phyloP scores from a whole-genome alignment of 2,888 invertebrate species.

The Cantharis nigra region DNA sequence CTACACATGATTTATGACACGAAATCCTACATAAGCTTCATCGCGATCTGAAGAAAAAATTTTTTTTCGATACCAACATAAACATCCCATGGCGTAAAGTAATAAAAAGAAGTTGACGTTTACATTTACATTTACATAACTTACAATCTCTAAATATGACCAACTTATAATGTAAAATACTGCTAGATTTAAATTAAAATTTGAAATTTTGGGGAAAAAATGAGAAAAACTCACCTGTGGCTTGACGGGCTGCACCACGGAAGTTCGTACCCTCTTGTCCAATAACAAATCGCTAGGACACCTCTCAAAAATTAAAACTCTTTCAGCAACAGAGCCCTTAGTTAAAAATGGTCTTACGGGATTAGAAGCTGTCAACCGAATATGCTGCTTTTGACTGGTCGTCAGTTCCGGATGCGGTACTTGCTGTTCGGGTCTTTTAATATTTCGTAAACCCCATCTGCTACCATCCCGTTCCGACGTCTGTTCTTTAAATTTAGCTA shows the following conservation, averaged over 20 bases:
- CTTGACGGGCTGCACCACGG: conserved; percentile 55
- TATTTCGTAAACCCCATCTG: conserved; percentile 51
- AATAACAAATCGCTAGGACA: conserved; percentile 80
- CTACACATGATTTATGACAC: background rate
- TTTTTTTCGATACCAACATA: too few relatives aligned
- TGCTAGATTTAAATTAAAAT: too few relatives aligned
- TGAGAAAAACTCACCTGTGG: conserved; percentile 47
- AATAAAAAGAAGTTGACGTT: too few relatives aligned
- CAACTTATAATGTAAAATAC: too few relatives aligned
- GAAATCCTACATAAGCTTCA: too few relatives aligned
- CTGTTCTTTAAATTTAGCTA: conserved; percentile 24
- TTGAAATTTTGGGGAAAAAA: too few relatives aligned
- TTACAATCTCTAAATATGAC: too few relatives aligned
- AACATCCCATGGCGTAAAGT: too few relatives aligned
- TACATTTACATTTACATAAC: too few relatives aligned
- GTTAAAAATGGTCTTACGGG: conserved; percentile 85
- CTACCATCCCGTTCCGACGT: conserved; percentile 38
- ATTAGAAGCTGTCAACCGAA: conserved; percentile 56
- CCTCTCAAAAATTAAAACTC: conserved; percentile 88
- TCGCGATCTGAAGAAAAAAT: too few relatives aligned
- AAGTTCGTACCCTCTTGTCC: conserved; percentile 68
- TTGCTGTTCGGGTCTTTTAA: conserved; percentile 56
- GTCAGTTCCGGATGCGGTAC: conserved; percentile 72
- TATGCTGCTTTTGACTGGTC: conserved; percentile 64
- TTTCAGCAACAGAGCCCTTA: conserved; percentile 87